Evolutionary conservation across 1,140 invertebrate genomes (phyloP).

Genomic region (Octopus sinensis): DNA sequence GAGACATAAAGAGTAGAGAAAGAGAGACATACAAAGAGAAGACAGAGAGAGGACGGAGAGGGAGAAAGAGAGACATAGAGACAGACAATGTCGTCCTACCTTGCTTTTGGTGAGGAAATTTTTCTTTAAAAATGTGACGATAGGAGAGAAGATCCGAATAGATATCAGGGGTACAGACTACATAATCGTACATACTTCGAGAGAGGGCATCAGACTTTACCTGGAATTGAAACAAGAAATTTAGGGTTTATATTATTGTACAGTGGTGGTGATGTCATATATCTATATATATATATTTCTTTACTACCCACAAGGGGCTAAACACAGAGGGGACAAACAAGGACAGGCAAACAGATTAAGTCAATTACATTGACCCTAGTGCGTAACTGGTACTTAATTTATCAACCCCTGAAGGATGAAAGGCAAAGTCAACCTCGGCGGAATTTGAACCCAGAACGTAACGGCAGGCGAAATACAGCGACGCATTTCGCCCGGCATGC

Average conservation of each 20-base stretch:
- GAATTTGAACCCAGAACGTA: no score
- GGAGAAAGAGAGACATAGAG: not conserved
- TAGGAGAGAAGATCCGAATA: constrained; percentile 28
- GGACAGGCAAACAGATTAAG: no score
- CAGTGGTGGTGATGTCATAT: not conserved
- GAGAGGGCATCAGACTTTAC: constrained; percentile 27
- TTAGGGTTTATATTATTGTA: not conserved
- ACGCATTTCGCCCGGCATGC: no score
- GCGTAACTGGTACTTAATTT: no score
- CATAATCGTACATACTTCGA: constrained; percentile 32
- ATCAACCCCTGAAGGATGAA: no score
- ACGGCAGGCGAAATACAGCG: no score
- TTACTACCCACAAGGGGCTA: no score
- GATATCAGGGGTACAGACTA: constrained; percentile 31
- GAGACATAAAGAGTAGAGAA: not conserved
- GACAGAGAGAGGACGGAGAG: constrained; percentile 5
- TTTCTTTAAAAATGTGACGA: constrained; percentile 32
- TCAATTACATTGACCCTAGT: no score
- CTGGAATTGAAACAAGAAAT: constrained; percentile 24
- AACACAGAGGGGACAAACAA: no score
- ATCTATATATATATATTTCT: not conserved
- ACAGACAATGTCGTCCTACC: constrained; percentile 20
- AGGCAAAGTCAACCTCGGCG: no score
- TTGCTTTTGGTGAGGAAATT: constrained; percentile 35
- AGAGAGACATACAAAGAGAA: not conserved